Evolutionary conservation across 2,888 invertebrate genomes (phyloP).

Genomic region (Cataglyphis rosenhaueri): DNA sequence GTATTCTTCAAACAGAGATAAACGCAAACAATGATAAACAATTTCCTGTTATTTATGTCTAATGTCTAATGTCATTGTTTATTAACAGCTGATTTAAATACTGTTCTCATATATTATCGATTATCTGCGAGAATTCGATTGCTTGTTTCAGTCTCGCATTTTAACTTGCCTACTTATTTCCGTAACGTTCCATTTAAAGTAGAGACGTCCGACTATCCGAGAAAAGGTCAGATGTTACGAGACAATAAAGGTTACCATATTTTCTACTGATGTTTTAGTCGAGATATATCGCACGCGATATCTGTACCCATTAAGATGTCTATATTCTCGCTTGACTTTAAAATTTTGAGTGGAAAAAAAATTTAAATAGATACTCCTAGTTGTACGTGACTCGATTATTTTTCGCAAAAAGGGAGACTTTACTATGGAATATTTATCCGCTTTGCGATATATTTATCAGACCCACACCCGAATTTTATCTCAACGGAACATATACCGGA

Average conservation of each 20-base stretch:
- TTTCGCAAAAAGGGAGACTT: background rate
- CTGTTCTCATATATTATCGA: background rate
- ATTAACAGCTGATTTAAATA: slow-evolving; percentile 3
- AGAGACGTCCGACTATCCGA: background rate
- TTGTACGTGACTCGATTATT: slow-evolving; percentile 30
- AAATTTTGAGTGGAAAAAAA: slow-evolving; percentile 4
- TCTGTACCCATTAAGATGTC: background rate
- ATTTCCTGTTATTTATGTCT: background rate
- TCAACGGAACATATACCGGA: background rate
- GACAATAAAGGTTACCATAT: slow-evolving; percentile 41
- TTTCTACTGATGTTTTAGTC: slow-evolving; percentile 8
- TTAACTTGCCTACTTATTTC: slow-evolving; percentile 19
- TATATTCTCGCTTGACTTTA: slow-evolving; percentile 6
- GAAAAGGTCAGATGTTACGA: slow-evolving; percentile 41
- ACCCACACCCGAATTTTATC: slow-evolving; percentile 39
- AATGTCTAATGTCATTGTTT: background rate
- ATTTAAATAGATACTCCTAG: slow-evolving; percentile 6
- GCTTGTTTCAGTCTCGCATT: background rate
- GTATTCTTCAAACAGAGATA: background rate
- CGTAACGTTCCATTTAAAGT: slow-evolving; percentile 5
- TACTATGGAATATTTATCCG: slow-evolving; percentile 22
- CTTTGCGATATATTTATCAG: slow-evolving; percentile 25
- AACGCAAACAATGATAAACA: background rate
- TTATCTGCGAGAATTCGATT: background rate
- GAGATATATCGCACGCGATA: slow-evolving; percentile 10